These are phyloP conservation scores for Acanthosoma haemorrhoidale DNA, from an alignment of 2,888 invertebrate species.

Conservation along the genomic window DNA sequence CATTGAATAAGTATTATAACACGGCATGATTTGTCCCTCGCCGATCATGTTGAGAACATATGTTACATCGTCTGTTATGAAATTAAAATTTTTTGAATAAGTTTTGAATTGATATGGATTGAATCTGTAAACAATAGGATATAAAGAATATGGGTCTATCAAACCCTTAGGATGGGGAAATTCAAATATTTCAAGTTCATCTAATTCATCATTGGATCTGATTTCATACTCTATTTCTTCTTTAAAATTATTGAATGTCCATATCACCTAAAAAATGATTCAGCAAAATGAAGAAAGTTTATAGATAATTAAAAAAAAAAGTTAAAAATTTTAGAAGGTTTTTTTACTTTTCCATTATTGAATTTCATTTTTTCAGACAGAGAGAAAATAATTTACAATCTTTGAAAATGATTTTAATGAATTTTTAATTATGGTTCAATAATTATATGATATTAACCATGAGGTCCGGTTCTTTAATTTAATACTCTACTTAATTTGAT, in stretches of 20 bases:
- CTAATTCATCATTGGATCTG: neutral
- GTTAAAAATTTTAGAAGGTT: too few species aligned
- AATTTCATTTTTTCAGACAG: too few species aligned
- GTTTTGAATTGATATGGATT: constrained; percentile 8
- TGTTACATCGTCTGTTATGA: neutral
- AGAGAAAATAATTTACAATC: too few species aligned
- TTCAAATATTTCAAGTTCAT: neutral
- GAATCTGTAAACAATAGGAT: constrained; percentile 1
- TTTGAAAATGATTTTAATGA: too few species aligned
- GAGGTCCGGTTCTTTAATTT: too few species aligned
- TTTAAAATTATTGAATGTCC: constrained; percentile 14
- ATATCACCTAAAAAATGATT: neutral
- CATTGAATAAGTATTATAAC: neutral
- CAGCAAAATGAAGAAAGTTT: too few species aligned
- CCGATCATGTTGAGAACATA: neutral
- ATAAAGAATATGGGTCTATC: neutral
- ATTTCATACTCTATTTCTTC: neutral
- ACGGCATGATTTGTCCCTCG: neutral
- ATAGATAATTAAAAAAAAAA: too few species aligned
- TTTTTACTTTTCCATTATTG: too few species aligned
- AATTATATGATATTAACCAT: too few species aligned
- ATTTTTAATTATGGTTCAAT: too few species aligned
- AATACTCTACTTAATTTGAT: too few species aligned
- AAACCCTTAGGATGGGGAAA: neutral
- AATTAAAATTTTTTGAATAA: neutral